A percentile compares a stretch with the other conserved stretches of the same genome.
These are phyloP conservation scores for Epirrhoe alternata DNA, from an alignment of 2,888 invertebrate species.

Conservation along the genomic window DNA sequence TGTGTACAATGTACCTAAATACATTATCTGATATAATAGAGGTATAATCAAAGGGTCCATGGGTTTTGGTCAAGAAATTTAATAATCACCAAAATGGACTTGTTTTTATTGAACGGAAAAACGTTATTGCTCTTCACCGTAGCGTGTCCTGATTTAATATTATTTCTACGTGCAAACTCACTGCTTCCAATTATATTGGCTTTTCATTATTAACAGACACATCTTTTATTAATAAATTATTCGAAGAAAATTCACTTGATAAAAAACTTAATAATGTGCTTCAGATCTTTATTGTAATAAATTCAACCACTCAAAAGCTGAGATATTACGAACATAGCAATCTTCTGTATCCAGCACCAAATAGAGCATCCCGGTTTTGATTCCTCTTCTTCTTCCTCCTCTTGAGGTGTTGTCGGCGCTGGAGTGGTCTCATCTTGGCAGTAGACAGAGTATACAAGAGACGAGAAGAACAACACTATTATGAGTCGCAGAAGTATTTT, in stretches of 20 bases:
- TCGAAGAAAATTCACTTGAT: background rate
- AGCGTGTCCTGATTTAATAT: too few species aligned
- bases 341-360: constrained; percentile 84
- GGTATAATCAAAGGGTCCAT: too few species aligned
- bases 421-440: constrained; percentile 68
- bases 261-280: background rate
- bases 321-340: constrained; percentile 79
- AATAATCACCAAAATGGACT: too few species aligned
- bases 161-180: too few species aligned
- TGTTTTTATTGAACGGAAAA: too few species aligned
- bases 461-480: constrained; percentile 52
- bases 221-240: background rate
- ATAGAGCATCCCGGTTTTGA: constrained; percentile 76
- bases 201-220: too few species aligned
- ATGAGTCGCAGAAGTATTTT: constrained; percentile 51
- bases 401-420: constrained; percentile 58
- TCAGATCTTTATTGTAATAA: constrained; percentile 5
- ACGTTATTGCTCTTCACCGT: too few species aligned
- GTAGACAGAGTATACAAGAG: constrained; percentile 54
- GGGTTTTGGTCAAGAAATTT: too few species aligned
- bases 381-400: constrained; percentile 74
- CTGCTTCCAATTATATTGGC: too few species aligned
- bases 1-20: too few species aligned
- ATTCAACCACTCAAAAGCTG: constrained; percentile 70
- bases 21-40: too few species aligned